Evolutionary conservation across 2,888 invertebrate species (phyloP).

Genomic region (Dicranocentrus wangi): DNA sequence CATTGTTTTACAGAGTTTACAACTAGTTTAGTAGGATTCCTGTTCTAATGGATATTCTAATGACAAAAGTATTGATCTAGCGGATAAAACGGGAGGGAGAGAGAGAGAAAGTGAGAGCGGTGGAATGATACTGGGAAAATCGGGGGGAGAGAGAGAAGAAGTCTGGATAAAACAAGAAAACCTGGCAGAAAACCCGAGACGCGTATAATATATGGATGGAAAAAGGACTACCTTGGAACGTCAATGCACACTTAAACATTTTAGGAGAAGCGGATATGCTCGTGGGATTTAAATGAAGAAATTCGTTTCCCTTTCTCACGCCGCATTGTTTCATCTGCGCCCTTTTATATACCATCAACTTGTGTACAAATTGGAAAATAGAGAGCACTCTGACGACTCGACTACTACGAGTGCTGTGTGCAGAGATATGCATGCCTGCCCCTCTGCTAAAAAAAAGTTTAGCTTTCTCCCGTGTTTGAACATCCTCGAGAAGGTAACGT

Average conservation of each 20-base stretch:
- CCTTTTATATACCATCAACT: no score
- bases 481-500: no score
- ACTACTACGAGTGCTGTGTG: no score
- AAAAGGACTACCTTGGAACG: background rate
- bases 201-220: background rate
- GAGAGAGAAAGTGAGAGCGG: conserved; percentile 5
- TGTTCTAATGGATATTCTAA: conserved; percentile 21
- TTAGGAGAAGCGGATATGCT: conserved; percentile 29
- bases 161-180: background rate
- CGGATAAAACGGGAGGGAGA: background rate
- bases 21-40: conserved; percentile 27
- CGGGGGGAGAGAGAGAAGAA: background rate
- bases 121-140: conserved; percentile 23
- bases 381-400: no score
- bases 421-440: no score
- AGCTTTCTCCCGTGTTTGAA: no score
- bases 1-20: conserved; percentile 1
- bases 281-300: conserved; percentile 47
- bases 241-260: background rate
- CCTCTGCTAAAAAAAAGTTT: no score
- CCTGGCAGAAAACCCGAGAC: background rate
- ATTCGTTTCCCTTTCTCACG: conserved; percentile 9
- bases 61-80: conserved; percentile 47
- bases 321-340: no score
- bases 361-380: no score